Conservation (phyloP, 2,797 vertebrate genomes). For the Myotis findleyi region DNA sequence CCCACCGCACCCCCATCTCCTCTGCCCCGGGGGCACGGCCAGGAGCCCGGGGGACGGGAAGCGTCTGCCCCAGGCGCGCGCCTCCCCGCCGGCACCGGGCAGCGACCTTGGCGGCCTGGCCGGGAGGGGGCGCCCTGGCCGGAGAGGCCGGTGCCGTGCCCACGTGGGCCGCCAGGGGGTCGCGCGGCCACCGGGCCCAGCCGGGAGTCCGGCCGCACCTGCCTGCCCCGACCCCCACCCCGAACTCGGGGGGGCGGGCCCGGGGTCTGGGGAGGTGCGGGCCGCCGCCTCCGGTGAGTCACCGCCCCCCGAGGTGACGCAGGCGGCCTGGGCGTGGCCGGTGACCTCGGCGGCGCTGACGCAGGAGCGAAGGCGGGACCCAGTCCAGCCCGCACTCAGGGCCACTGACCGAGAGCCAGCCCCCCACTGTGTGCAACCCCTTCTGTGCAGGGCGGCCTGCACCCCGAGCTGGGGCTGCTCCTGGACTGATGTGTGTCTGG, state of each 20-base stretch:
- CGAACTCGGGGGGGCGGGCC: no score
- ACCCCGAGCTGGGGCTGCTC: neutral
- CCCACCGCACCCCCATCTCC: neutral
- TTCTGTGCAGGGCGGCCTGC: neutral
- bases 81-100: neutral
- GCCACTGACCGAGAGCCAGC: neutral
- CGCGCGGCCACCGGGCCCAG: neutral
- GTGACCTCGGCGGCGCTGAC: slow-evolving; percentile 36
- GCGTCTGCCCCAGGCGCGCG: accelerated
- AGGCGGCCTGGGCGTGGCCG: neutral
- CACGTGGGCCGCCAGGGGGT: slow-evolving; percentile 31
- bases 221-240: neutral
- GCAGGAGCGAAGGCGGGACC: neutral
- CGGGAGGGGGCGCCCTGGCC: slow-evolving; percentile 47
- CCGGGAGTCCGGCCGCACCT: neutral
- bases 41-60: neutral
- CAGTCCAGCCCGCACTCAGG: neutral
- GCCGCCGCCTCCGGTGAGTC: neutral
- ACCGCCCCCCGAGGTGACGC: neutral
- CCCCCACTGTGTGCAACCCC: neutral
- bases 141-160: neutral
- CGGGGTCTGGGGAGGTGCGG: neutral
- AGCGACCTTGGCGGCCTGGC: neutral
- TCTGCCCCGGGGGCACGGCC: no score
- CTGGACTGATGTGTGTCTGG: neutral